phyloP scores from a whole-genome alignment of 1,140 invertebrate genomes.

The Hylaeus anthracinus region DNA sequence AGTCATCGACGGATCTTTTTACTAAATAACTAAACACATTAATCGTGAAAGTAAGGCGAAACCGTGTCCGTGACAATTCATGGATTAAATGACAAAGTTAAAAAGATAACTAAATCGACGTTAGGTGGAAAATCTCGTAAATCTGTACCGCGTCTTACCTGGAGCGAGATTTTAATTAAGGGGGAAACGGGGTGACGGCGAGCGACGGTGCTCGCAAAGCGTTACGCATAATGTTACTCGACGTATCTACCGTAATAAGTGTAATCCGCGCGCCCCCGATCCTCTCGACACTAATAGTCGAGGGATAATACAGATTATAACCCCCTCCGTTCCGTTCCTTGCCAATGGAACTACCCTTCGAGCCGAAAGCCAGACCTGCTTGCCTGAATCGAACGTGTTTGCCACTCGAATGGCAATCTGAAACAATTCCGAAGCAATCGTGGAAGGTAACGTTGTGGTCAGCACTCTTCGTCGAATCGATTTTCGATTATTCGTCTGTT shows the following conservation, averaged over 20 bases:
- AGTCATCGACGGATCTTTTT: too few species aligned
- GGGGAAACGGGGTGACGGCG: constrained; percentile 20
- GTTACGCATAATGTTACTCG: constrained; percentile 73
- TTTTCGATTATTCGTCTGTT: constrained; percentile 56
- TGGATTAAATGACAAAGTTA: too few species aligned
- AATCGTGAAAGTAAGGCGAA: too few species aligned
- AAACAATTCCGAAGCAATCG: constrained; percentile 76
- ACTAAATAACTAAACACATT: too few species aligned
- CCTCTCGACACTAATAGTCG: constrained; percentile 77
- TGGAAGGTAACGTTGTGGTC: constrained; percentile 67
- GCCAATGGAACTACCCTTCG: constrained; percentile 51
- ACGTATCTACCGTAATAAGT: constrained; percentile 74
- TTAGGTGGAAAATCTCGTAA: neutral
- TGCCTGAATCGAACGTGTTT: constrained; percentile 68
- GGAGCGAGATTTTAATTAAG: constrained; percentile 55
- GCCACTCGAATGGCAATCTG: constrained; percentile 74
- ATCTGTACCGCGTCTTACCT: neutral
- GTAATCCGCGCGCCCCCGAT: constrained; percentile 73
- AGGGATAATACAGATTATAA: constrained; percentile 78
- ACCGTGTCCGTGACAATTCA: too few species aligned
- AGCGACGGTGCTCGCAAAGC: constrained; percentile 49
- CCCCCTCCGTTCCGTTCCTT: constrained; percentile 54
- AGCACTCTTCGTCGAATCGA: constrained; percentile 69
- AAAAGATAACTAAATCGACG: too few species aligned
- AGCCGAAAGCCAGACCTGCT: constrained; percentile 52